Base-by-base conservation (phyloP, 2,797 vertebrate species). In the Diplodus sargus region DNA sequence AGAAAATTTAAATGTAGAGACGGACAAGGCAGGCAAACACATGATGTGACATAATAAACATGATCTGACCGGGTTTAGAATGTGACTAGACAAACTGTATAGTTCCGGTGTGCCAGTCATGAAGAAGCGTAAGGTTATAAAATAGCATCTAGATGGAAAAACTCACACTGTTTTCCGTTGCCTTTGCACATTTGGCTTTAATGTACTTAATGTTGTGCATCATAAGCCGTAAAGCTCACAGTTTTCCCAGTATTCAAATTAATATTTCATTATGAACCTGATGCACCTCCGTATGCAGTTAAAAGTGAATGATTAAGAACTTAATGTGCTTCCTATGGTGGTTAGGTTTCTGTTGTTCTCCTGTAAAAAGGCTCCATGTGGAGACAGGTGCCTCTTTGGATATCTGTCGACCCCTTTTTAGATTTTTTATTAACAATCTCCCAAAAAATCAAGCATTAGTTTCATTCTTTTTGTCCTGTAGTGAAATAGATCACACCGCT, bases 241-340 rank as follows among this genome's bases (percentile, higher is more conserved):
- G 52, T 74, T 81, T 81, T 62, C 76, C 49, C 59, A 61, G 49
- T 68, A 75, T 79, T 78, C 61, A 43, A 57, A 82, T 92, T 61
- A 79, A 87, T 89, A 85, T 86, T 90, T 88, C 53, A 85, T 78
- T 45, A 60, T 56, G 49, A 82, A 81, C 67, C 59, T 72, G 64
- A 83, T 81, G 74, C 70, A 85, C 56, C 73, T 79, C 79, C 25
- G 54, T 57, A 76, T 74, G 56, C 80, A 75, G 72, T 77, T 71
- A 61, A 87, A 64, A 70, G 54, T 60, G 51, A 83, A 78, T 85
- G 51, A 70, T 86, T 86, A 67, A 83, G 82, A 81, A 72, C 58
- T 62, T 63, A 74, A 79, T 83, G 72, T 23, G 73, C 56, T 65
- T 81, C 58, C 61, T 75, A 3, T 47, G 56, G 65, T 77, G 61